Percentiles rank a stretch among this genome's conserved stretches.
These are phyloP conservation scores for Aratinga solstitialis DNA, from an alignment of 2,797 vertebrate species.

Conservation along the genomic window DNA sequence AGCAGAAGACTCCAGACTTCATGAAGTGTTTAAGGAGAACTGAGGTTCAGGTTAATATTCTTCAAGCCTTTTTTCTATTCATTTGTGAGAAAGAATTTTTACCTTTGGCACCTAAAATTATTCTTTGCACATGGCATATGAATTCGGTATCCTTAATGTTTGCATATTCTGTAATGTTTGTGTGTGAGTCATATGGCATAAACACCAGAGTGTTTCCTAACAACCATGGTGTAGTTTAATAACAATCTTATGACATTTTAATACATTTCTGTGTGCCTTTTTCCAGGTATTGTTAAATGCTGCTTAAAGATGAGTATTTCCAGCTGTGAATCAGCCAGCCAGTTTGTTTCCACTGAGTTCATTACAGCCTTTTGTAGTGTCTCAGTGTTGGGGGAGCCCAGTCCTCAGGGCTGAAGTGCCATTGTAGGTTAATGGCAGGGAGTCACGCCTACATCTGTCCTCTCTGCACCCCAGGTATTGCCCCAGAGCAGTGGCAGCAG, in stretches of 20 bases:
- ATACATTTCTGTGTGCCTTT: not conserved
- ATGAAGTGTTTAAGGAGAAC: not conserved
- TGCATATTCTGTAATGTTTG: not conserved
- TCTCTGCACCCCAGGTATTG: not conserved
- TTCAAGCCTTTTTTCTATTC: not conserved
- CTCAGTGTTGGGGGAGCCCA: not conserved
- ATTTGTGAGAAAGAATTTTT: not conserved
- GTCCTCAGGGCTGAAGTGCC: not conserved
- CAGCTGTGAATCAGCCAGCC: not conserved
- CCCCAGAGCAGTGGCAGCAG: not conserved
- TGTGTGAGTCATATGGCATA: slow-evolving; percentile 16
- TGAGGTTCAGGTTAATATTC: not conserved
- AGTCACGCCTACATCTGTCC: not conserved
- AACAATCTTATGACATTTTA: not conserved
- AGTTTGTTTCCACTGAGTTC: not conserved
- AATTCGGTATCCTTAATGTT: slow-evolving; percentile 9
- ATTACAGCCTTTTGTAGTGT: not conserved
- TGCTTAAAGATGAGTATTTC: slow-evolving; percentile 7
- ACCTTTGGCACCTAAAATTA: not conserved
- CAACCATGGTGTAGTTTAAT: not conserved
- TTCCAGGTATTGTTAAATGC: slow-evolving; percentile 38
- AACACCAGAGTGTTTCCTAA: slow-evolving; percentile 39
- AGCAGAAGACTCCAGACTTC: not conserved
- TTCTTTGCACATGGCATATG: not conserved
- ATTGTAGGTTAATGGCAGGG: not conserved